phyloP scores from a whole-genome alignment of 2,888 invertebrate genomes.

The Candidula unifasciata region DNA sequence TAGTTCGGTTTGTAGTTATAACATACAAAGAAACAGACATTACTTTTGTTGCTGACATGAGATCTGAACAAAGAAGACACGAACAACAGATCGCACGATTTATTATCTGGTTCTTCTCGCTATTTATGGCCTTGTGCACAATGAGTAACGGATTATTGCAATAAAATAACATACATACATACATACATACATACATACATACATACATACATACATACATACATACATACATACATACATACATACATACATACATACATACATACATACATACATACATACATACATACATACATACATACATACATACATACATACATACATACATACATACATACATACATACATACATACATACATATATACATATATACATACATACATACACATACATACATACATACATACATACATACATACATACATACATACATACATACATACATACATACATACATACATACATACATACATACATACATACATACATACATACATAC shows the following conservation, averaged over 20 bases:
- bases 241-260: constrained; percentile 14
- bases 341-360: neutral
- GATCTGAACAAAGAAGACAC: too few relatives aligned
- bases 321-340: constrained; percentile 5
- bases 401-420: neutral
- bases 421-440: too few relatives aligned
- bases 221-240: constrained; percentile 10
- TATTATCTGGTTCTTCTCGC: too few relatives aligned
- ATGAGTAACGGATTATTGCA: too few relatives aligned
- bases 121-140: too few relatives aligned
- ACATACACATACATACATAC: neutral
- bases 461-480: too few relatives aligned
- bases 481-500: too few relatives aligned
- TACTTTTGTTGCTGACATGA: too few relatives aligned
- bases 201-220: constrained; percentile 16
- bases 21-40: too few relatives aligned
- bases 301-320: constrained; percentile 18
- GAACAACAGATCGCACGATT: too few relatives aligned
- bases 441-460: too few relatives aligned
- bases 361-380: neutral
- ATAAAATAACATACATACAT: constrained; percentile 5
- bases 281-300: constrained; percentile 15
- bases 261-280: constrained; percentile 7
- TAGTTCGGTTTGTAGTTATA: too few relatives aligned
- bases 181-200: constrained; percentile 2